Base-by-base conservation (phyloP, 92 coral and sea anemone species). In the Zoanthus solanderi region DNA sequence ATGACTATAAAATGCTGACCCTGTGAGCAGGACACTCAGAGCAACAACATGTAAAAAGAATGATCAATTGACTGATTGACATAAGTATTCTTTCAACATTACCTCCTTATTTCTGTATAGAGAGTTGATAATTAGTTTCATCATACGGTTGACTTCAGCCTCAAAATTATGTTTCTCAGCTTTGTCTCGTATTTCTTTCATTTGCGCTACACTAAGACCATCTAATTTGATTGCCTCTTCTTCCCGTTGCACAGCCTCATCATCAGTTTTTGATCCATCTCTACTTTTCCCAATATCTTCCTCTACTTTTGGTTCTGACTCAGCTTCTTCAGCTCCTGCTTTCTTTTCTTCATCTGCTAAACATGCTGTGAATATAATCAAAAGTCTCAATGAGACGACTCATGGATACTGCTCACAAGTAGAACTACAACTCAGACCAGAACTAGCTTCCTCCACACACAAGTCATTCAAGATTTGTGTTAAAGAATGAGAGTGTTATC, bases 131-230 rank as follows among this genome's bases (percentile, higher is more conserved):
- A 97, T 97, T 9, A 97, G 92, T 92, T 97, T 97, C 99, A 97
- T 97, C 99, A 97, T 97, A 8, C 99, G 94, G 56, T 94, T 95
- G 66, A 97, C 99, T 95, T 97, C 99, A 81, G 99, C 99, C 80
- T 97, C 98, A 92, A 97, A 97, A 34, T 93, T 89, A 80, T 92
- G 94, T 67, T 97, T 97, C 85, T 97, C 99, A 47, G 99, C 98
- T 71, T 95, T 97, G 0, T 97, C 99, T 75, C 99, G 88, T 47
- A 97, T 85, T 91, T 97, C 99, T 78, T 97, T 97, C 99, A 97
- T 97, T 78, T 97, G 99, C 18, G 99, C 95, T 10, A 97, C 99
- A 95, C 96, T 97, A 76, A 97, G 85, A 3, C 99, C 99, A 88
- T 97, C 99, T 57, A 97, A 86, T 78, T 97, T 97, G 72, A 97